These are phyloP conservation scores for Nomada fucata DNA, from an alignment of 2,888 invertebrate genomes.

Conservation along the genomic window DNA sequence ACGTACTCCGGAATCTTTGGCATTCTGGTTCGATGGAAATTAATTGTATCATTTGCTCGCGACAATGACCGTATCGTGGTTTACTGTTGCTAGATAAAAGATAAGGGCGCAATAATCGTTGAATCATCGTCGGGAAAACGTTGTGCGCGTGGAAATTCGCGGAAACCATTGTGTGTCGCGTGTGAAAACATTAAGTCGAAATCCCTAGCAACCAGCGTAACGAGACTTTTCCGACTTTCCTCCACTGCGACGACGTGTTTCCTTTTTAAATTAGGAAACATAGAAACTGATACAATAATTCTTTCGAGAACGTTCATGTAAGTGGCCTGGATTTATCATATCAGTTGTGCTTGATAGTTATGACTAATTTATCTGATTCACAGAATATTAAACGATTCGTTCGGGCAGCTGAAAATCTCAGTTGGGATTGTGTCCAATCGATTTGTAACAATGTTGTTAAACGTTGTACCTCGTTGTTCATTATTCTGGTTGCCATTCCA, in stretches of 20 bases:
- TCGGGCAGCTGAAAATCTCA: neutral
- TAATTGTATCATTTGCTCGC: slow-evolving; percentile 23
- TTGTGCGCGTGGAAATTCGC: neutral
- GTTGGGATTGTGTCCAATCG: neutral
- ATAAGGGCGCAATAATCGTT: slow-evolving; percentile 8
- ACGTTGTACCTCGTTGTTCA: neutral
- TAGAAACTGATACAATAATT: too few species aligned
- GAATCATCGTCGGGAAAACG: slow-evolving; percentile 2
- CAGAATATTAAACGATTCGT: neutral
- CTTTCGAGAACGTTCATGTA: neutral
- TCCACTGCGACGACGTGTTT: neutral
- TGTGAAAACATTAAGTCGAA: neutral
- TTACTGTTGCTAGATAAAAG: slow-evolving; percentile 15
- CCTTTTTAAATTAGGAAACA: too few species aligned
- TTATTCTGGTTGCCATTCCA: neutral
- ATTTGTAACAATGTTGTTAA: neutral
- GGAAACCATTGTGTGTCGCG: neutral
- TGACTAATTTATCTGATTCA: neutral
- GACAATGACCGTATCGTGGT: slow-evolving; percentile 18
- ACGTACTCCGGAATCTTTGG: neutral
- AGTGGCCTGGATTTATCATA: slow-evolving; percentile 13
- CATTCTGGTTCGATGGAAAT: neutral
- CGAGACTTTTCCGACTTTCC: neutral
- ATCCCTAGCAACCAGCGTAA: neutral
- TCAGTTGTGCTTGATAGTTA: neutral